Evolutionary conservation across 2,113 vertebrate species (phyloP).

Genomic region (Gracilinanus agilis): DNA sequence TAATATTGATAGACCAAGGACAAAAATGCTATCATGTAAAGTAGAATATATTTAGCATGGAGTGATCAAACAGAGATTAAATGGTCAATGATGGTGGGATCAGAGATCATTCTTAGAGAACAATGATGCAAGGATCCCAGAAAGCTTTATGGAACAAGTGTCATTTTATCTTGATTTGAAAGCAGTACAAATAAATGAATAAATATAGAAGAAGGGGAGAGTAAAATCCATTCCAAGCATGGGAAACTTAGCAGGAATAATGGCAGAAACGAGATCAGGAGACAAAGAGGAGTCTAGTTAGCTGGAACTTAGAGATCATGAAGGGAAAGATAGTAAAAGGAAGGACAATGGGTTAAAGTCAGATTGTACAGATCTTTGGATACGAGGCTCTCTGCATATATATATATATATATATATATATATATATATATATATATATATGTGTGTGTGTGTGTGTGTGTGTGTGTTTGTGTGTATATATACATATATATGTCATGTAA

Average conservation of each 20-base stretch:
- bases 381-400: too few species aligned
- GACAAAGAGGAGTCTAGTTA: neutral
- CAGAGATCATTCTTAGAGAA: neutral
- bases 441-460: too few species aligned
- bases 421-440: too few species aligned
- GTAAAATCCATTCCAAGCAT: neutral
- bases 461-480: too few species aligned
- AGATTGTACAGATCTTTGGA: neutral
- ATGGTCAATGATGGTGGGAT: neutral
- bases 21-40: neutral
- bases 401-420: too few species aligned
- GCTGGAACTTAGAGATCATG: neutral
- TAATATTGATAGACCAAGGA: neutral
- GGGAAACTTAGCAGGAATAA: neutral
- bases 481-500: too few species aligned
- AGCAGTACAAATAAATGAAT: neutral
- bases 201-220: neutral
- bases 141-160: neutral
- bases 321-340: too few species aligned
- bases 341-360: neutral
- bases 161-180: neutral
- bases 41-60: neutral
- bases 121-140: neutral
- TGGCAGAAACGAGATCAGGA: neutral
- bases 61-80: neutral